These are phyloP conservation scores for Thunnus maccoyii DNA, from an alignment of 2,113 vertebrate genomes.

Conservation along the genomic window DNA sequence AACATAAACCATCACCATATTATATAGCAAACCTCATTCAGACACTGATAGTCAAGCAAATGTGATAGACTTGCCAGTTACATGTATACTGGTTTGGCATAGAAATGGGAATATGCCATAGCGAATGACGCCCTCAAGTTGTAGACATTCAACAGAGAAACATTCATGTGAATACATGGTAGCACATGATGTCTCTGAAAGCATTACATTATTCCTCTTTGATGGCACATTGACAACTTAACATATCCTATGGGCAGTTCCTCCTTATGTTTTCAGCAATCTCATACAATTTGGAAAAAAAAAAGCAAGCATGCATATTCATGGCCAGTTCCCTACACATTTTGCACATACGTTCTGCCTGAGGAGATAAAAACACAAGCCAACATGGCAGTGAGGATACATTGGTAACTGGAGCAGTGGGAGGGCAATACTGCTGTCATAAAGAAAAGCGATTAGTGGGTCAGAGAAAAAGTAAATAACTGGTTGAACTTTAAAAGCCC, in stretches of 20 bases:
- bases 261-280: conserved; percentile 37
- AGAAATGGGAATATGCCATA: conserved; percentile 23
- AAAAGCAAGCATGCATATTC: conserved; percentile 60
- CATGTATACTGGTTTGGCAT: not conserved
- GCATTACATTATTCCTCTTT: conserved; percentile 14
- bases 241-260: conserved; percentile 32
- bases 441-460: conserved; percentile 37
- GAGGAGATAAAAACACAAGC: conserved; percentile 40
- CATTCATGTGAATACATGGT: conserved; percentile 2
- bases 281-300: conserved; percentile 19
- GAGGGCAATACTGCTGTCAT: conserved; percentile 18
- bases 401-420: conserved; percentile 52
- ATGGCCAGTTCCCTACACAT: conserved; percentile 42
- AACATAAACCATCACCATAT: not conserved
- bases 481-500: conserved; percentile 5
- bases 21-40: not conserved
- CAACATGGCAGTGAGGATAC: conserved; percentile 34
- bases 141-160: conserved; percentile 30
- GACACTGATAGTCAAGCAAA: not conserved
- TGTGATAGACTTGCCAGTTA: not conserved
- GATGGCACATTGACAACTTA: conserved; percentile 42
- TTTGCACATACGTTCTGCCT: conserved; percentile 57
- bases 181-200: conserved; percentile 22
- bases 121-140: conserved; percentile 12
- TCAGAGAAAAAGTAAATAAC: conserved; percentile 11